These are phyloP conservation scores for Suncus etruscus DNA, from an alignment of 2,113 vertebrate species.

Conservation along the genomic window DNA sequence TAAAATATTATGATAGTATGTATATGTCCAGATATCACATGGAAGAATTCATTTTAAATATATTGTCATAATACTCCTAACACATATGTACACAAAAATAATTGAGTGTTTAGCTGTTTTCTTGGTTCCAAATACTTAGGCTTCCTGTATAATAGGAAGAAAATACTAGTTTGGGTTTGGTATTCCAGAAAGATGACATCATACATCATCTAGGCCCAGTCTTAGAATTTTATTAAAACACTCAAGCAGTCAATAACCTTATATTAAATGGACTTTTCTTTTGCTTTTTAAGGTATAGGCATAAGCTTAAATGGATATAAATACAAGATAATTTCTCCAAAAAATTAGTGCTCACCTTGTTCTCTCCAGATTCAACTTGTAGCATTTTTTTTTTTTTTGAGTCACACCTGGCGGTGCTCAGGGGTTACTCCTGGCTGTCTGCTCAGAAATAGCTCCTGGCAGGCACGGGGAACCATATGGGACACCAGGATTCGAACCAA, in stretches of 20 bases:
- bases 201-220: not conserved
- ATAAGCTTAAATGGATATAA: not conserved
- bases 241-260: slow-evolving; percentile 26
- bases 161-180: not conserved
- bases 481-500: too few relatives aligned
- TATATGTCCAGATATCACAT: slow-evolving; percentile 21
- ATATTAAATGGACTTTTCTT: slow-evolving; percentile 12
- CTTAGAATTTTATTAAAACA: slow-evolving; percentile 49
- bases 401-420: too few relatives aligned
- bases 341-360: not conserved
- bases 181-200: not conserved
- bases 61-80: not conserved
- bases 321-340: not conserved
- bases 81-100: not conserved
- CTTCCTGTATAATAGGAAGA: not conserved
- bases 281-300: not conserved
- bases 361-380: not conserved
- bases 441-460: too few relatives aligned
- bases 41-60: slow-evolving; percentile 36
- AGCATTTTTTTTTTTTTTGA: too few relatives aligned
- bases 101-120: not conserved
- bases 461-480: too few relatives aligned
- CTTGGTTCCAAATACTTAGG: not conserved
- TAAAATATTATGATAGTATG: slow-evolving; percentile 51
- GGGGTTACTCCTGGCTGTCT: too few relatives aligned